A percentile compares a stretch with the other conserved stretches of the same genome.
Conservation (phyloP, 2,888 invertebrate genomes). For the Polymixis flavicincta region DNA sequence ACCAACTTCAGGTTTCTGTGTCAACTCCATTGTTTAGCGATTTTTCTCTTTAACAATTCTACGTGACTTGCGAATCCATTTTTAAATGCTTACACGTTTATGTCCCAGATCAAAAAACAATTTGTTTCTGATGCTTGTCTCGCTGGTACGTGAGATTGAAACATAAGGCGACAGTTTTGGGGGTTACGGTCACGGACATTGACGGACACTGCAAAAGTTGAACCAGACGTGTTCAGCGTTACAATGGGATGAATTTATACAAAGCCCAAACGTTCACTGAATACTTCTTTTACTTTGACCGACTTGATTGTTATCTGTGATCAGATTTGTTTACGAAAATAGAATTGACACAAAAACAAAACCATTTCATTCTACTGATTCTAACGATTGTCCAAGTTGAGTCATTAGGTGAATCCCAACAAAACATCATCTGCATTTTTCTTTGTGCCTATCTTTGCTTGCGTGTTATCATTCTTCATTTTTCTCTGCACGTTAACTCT, state of each 20-base stretch:
- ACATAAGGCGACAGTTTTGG: constrained; percentile 74
- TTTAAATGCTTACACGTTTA: constrained; percentile 82
- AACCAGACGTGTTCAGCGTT: constrained; percentile 76
- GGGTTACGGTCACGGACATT: constrained; percentile 82
- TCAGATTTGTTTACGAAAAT: constrained; percentile 61
- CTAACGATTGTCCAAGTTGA: constrained; percentile 16
- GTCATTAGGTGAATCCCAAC: constrained; percentile 26
- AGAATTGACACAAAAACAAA: constrained; percentile 49
- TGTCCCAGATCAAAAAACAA: constrained; percentile 85
- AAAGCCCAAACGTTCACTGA: constrained; percentile 69
- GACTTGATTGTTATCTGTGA: constrained; percentile 73
- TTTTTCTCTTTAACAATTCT: constrained; percentile 76
- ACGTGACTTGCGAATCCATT: constrained; percentile 71
- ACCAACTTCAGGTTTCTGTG: constrained; percentile 78
- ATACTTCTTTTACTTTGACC: constrained; percentile 74
- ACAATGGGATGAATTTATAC: constrained; percentile 73
- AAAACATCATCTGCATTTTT: constrained; percentile 25
- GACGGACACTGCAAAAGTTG: constrained; percentile 77
- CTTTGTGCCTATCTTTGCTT: constrained; percentile 37
- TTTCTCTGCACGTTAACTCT: constrained; percentile 31
- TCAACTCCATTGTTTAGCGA: constrained; percentile 80
- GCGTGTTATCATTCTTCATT: constrained; percentile 25
- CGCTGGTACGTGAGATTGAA: constrained; percentile 81
- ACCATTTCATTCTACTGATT: constrained; percentile 24
- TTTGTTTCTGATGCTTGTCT: constrained; percentile 86